Percentiles rank a stretch among this genome's conserved stretches.
Evolutionary conservation across 2,797 vertebrate genomes (phyloP).

Genomic region (Leucoraja ocellata): DNA sequence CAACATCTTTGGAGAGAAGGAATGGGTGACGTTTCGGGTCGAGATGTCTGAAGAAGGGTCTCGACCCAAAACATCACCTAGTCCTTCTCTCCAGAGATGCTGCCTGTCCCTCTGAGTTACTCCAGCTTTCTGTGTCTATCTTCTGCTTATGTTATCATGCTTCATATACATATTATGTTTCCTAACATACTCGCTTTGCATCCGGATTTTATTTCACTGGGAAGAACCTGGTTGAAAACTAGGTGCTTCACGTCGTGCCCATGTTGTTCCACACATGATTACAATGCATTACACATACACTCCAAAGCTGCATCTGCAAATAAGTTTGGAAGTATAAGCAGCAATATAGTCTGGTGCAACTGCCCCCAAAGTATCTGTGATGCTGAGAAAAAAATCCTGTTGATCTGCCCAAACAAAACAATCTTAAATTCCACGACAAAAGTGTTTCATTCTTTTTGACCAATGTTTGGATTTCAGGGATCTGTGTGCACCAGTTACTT

Average conservation of each 20-base stretch:
- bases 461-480: not conserved
- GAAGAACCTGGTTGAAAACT: not conserved
- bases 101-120: no score
- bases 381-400: not conserved
- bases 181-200: not conserved
- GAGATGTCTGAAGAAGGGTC: no score
- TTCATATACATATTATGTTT: not conserved
- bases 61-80: no score
- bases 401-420: not conserved
- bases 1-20: no score
- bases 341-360: not conserved
- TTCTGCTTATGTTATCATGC: not conserved
- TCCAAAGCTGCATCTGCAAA: not conserved
- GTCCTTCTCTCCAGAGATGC: no score
- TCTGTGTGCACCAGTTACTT: not conserved
- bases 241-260: slow-evolving; percentile 1
- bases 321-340: not conserved
- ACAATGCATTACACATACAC: not conserved
- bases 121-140: no score
- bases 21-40: no score
- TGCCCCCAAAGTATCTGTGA: not conserved
- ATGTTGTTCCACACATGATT: not conserved
- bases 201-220: slow-evolving; percentile 10
- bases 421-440: not conserved
- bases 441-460: not conserved